phyloP scores from a whole-genome alignment of 2,113 vertebrate species.

The Synodontis membranacea region DNA sequence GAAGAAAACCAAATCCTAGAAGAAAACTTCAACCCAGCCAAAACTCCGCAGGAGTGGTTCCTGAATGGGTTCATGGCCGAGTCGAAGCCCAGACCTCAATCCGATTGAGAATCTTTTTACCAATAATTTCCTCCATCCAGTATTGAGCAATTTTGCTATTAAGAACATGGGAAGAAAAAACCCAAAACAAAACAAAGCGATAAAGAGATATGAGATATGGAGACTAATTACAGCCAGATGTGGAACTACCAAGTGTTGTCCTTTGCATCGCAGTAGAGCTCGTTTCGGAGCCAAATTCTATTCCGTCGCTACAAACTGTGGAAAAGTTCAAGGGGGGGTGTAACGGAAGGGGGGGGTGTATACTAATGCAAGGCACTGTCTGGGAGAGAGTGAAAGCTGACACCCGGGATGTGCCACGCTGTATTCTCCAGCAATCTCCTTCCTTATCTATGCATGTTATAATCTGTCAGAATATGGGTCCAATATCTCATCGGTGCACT shows the following conservation, averaged over 20 bases:
- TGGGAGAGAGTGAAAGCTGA: not conserved
- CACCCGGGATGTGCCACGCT: not conserved
- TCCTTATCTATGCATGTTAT: slow-evolving; percentile 61
- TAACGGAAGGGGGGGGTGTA: not conserved
- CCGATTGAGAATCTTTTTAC: not conserved
- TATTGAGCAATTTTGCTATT: not conserved
- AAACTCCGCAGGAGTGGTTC: not conserved
- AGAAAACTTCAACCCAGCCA: not conserved
- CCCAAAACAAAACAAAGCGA: not conserved
- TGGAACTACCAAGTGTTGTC: not conserved
- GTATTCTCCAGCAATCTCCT: not conserved
- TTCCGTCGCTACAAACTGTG: not conserved
- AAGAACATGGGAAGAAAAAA: not conserved
- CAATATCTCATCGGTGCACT: slow-evolving; percentile 58
- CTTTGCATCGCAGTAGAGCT: not conserved
- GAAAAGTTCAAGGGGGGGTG: not conserved
- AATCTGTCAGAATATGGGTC: slow-evolving; percentile 58
- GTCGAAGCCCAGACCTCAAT: not conserved
- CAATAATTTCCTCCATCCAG: not conserved
- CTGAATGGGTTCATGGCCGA: not conserved
- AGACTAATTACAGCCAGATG: not conserved
- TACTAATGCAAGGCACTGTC: not conserved
- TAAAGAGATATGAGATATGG: not conserved
- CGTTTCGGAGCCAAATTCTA: not conserved
- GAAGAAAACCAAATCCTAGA: not conserved